A percentile compares a stretch with the other conserved stretches of the same genome.
phyloP scores from a whole-genome alignment of 1,140 invertebrate genomes.

The Drosophila mauritiana region DNA sequence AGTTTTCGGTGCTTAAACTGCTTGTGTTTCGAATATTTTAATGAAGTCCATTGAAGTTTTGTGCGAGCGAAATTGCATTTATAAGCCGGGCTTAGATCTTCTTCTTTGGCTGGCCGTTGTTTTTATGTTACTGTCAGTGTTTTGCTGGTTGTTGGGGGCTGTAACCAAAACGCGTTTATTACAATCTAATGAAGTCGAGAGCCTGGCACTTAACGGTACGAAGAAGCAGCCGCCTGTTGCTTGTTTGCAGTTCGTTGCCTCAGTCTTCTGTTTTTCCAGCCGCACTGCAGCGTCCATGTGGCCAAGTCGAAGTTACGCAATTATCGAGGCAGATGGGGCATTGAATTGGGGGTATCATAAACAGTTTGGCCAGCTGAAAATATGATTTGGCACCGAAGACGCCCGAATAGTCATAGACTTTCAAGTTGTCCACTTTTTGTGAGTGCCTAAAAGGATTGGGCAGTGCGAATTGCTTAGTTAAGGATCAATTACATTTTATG shows the following conservation, averaged over 20 bases:
- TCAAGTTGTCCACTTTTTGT: slow-evolving; percentile 6
- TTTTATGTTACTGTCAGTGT: slow-evolving; percentile 79
- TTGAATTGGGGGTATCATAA: slow-evolving; percentile 44
- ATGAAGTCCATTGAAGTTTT: slow-evolving; percentile 82
- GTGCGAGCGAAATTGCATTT: slow-evolving; percentile 82
- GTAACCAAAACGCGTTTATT: slow-evolving; percentile 76
- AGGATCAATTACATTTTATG: not conserved
- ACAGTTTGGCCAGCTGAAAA: slow-evolving; percentile 31
- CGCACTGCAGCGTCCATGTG: slow-evolving; percentile 2
- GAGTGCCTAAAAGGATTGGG: slow-evolving; percentile 12
- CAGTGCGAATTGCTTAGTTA: not conserved
- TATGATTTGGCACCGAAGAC: slow-evolving; percentile 12
- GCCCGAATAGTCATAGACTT: slow-evolving; percentile 9
- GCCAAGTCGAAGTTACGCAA: slow-evolving; percentile 50
- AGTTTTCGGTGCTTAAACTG: slow-evolving; percentile 76
- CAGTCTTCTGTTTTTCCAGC: slow-evolving; percentile 20
- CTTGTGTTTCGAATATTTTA: slow-evolving; percentile 82
- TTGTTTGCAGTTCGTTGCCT: slow-evolving; percentile 38
- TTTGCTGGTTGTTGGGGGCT: slow-evolving; percentile 60
- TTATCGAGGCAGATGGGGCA: slow-evolving; percentile 47
- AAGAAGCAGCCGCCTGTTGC: slow-evolving; percentile 45
- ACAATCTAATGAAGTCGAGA: slow-evolving; percentile 82
- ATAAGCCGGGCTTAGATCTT: slow-evolving; percentile 75
- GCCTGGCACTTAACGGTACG: slow-evolving; percentile 79
- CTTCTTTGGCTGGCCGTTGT: slow-evolving; percentile 41